Conservation (phyloP, 2,113 vertebrate species). For the Neogobius melanostomus region DNA sequence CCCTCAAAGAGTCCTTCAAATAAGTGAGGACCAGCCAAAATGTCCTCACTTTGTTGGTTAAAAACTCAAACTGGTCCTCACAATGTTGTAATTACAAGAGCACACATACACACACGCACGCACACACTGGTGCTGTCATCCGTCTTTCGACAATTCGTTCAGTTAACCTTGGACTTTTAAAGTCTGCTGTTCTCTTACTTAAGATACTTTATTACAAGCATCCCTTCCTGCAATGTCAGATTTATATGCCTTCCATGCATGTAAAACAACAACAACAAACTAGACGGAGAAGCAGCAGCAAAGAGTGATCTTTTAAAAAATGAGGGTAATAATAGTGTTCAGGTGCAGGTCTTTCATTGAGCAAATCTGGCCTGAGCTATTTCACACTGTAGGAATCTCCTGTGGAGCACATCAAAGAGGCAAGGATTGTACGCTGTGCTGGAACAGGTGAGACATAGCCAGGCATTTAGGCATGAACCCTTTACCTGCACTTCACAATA, state of each 20-base stretch:
- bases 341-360: slow-evolving; percentile 71
- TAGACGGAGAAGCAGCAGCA: slow-evolving; percentile 32
- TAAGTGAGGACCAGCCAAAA: too few relatives aligned
- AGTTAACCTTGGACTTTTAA: slow-evolving; percentile 30
- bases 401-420: slow-evolving; percentile 74
- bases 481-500: slow-evolving; percentile 6
- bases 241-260: slow-evolving; percentile 21
- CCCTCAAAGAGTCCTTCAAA: too few relatives aligned
- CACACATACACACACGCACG: background rate
- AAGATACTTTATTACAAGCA: slow-evolving; percentile 22
- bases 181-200: slow-evolving; percentile 19
- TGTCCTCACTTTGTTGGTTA: too few relatives aligned
- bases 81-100: too few relatives aligned
- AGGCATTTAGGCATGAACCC: slow-evolving; percentile 35
- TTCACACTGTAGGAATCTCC: slow-evolving; percentile 77
- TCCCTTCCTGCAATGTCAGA: slow-evolving; percentile 20
- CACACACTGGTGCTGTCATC: slow-evolving; percentile 1
- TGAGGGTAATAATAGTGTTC: slow-evolving; percentile 76
- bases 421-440: slow-evolving; percentile 35
- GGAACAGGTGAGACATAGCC: slow-evolving; percentile 63
- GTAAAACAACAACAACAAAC: background rate
- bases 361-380: slow-evolving; percentile 69
- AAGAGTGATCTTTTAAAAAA: slow-evolving; percentile 51
- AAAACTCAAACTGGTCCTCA: too few relatives aligned
- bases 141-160: slow-evolving; percentile 20